phyloP scores from a whole-genome alignment of 1,140 invertebrate species.

The Drosophila lacteicornis region DNA sequence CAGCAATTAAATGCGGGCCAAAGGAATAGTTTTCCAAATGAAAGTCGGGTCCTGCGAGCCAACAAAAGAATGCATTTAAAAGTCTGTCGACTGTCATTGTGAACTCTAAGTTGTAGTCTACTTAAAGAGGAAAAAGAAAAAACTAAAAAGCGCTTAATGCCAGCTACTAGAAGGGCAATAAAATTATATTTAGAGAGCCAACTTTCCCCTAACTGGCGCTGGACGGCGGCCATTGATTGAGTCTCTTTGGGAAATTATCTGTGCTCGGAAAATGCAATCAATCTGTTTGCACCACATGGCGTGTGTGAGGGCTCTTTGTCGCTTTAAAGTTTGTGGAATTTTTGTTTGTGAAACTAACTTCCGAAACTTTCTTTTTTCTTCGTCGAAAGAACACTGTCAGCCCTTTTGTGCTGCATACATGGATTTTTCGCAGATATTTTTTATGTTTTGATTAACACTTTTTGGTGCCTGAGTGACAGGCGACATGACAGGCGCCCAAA shows the following conservation, averaged over 20 bases:
- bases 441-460: slow-evolving; percentile 35
- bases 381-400: not conserved
- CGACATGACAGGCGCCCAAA: slow-evolving; percentile 19
- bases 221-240: not conserved
- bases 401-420: not conserved
- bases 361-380: not conserved
- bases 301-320: not conserved
- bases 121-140: not conserved
- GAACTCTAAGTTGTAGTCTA: not conserved
- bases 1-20: slow-evolving; percentile 38
- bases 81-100: not conserved
- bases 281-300: slow-evolving; percentile 21
- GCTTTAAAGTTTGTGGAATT: slow-evolving; percentile 5
- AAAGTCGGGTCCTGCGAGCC: not conserved
- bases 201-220: not conserved
- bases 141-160: not conserved
- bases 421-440: not conserved
- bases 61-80: not conserved
- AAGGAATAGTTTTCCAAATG: slow-evolving; percentile 24
- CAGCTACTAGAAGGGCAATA: slow-evolving; percentile 7
- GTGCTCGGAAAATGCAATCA: not conserved
- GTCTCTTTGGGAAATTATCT: not conserved
- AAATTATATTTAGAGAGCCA: not conserved
- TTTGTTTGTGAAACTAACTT: slow-evolving; percentile 10
- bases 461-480: slow-evolving; percentile 19